Evolutionary conservation across 2,797 vertebrate species (phyloP).

Genomic region (Crenichthys baileyi): DNA sequence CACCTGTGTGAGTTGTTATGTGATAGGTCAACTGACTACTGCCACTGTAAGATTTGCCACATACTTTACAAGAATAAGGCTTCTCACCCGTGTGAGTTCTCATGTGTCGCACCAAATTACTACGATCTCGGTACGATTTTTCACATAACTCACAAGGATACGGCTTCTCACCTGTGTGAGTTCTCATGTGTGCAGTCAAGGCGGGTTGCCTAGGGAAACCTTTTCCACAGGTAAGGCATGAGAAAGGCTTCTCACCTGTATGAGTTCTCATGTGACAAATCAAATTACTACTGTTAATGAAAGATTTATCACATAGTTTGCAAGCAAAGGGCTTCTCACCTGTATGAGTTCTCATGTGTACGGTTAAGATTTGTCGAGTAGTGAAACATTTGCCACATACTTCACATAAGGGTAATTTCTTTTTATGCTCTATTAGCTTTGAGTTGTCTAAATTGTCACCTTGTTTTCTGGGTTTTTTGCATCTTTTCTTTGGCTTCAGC

Average conservation of each 20-base stretch:
- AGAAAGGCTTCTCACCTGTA: neutral
- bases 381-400: constrained; percentile 1
- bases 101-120: constrained; percentile 6
- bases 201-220: neutral
- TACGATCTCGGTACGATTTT: neutral
- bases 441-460: neutral
- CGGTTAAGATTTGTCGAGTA: neutral
- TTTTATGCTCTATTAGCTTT: neutral
- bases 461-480: neutral
- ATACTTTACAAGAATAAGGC: neutral
- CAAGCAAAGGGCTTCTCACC: constrained; percentile 1
- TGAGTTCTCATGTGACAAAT: neutral
- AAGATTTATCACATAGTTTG: constrained; percentile 1
- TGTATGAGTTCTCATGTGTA: neutral
- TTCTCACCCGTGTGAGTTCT: neutral
- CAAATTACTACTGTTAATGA: neutral
- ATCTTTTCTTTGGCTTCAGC: neutral
- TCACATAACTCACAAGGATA: constrained; percentile 4
- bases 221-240: neutral
- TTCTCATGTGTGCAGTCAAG: neutral
- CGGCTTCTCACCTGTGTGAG: neutral
- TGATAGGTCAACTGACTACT: constrained; percentile 4
- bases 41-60: constrained; percentile 3
- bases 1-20: neutral
- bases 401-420: constrained; percentile 1